These are phyloP conservation scores for Triops cancriformis DNA, from an alignment of 1,140 invertebrate genomes.

Conservation along the genomic window DNA sequence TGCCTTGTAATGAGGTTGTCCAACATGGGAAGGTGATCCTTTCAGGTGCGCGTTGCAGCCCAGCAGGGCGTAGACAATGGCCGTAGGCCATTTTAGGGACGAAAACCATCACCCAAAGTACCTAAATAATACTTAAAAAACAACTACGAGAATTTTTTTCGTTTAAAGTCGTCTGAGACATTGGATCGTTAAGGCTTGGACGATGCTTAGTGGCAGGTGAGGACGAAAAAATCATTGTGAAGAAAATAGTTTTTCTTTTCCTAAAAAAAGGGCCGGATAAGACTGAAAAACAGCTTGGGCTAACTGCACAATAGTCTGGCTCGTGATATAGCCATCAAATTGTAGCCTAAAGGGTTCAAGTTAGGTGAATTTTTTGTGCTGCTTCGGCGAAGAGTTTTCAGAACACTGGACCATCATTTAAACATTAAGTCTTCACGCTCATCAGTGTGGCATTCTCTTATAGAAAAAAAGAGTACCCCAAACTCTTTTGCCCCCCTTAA, in stretches of 20 bases:
- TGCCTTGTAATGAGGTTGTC: conserved; percentile 13
- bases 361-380: not conserved
- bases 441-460: not conserved
- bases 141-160: not conserved
- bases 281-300: not conserved
- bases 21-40: conserved; percentile 9
- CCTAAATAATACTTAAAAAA: not conserved
- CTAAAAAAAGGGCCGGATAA: not conserved
- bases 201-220: not conserved
- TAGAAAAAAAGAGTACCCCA: not conserved
- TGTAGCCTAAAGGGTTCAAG: not conserved
- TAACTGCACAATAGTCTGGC: not conserved
- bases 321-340: conserved; percentile 10
- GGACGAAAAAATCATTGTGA: not conserved
- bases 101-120: not conserved
- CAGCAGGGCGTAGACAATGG: conserved; percentile 1
- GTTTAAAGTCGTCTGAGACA: not conserved
- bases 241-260: not conserved
- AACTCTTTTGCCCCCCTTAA: not conserved
- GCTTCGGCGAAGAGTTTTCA: not conserved
- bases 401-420: conserved; percentile 7
- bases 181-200: not conserved
- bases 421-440: conserved; percentile 14
- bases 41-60: conserved; percentile 1
- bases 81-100: not conserved